A percentile compares a stretch with the other conserved stretches of the same genome.
Evolutionary conservation across 2,797 vertebrate species (phyloP).

Genomic region (Knipowitschia caucasica): DNA sequence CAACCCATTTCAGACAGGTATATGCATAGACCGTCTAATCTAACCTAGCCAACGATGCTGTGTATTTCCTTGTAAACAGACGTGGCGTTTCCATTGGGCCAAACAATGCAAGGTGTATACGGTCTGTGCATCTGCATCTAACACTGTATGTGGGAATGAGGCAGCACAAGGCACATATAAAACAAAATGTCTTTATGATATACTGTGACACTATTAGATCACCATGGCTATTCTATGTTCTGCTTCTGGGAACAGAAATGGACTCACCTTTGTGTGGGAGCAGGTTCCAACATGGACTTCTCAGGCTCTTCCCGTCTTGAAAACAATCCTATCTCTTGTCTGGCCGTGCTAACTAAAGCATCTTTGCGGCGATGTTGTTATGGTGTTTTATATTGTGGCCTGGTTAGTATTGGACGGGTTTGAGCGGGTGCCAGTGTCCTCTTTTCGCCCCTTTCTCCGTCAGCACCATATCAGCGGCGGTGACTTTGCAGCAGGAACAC

Average conservation of each 20-base stretch:
- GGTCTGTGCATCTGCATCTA: conserved; percentile 42
- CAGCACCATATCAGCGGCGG: conserved; percentile 40
- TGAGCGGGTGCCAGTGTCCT: neutral
- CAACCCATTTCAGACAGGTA: too few relatives aligned
- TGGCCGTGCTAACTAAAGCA: conserved; percentile 27
- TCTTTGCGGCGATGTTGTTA: conserved; percentile 25
- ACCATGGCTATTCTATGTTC: neutral
- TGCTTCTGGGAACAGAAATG: neutral
- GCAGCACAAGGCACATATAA: conserved; percentile 12
- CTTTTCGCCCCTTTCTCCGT: conserved; percentile 6
- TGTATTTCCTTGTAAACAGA: conserved; percentile 10
- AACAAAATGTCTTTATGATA: conserved; percentile 1
- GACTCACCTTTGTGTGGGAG: conserved; percentile 57
- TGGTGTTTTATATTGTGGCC: conserved; percentile 10
- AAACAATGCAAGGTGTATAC: neutral
- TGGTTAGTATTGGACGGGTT: conserved; percentile 6
- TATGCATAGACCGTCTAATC: too few relatives aligned
- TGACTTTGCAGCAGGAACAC: conserved; percentile 68
- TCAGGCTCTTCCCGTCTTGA: conserved; percentile 47
- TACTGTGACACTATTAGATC: conserved; percentile 9
- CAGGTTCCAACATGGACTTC: conserved; percentile 39
- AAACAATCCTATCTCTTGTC: conserved; percentile 46
- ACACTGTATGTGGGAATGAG: conserved; percentile 31
- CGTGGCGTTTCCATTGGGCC: conserved; percentile 37
- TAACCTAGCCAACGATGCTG: too few relatives aligned